phyloP scores from a whole-genome alignment of 2,888 invertebrate genomes.

The Plebejus argus region DNA sequence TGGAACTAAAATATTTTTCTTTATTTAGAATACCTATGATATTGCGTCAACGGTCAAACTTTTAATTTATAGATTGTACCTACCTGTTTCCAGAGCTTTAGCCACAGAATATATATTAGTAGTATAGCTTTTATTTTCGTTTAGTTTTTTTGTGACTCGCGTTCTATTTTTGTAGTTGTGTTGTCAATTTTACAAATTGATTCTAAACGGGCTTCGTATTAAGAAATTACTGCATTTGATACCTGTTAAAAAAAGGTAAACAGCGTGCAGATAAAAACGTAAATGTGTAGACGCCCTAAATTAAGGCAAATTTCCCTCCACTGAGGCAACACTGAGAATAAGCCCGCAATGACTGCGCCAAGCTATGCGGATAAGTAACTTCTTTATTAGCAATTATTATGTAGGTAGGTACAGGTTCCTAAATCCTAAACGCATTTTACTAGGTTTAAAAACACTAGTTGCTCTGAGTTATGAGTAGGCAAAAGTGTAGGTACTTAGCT shows the following conservation, averaged over 20 bases:
- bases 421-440: neutral
- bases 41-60: conserved; percentile 26
- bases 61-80: neutral
- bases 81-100: neutral
- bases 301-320: neutral
- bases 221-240: neutral
- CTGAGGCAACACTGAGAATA: conserved; percentile 51
- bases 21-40: neutral
- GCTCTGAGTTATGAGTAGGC: neutral
- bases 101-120: too few relatives aligned
- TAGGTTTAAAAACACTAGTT: neutral
- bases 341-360: conserved; percentile 57
- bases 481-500: neutral
- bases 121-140: neutral
- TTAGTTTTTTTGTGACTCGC: neutral
- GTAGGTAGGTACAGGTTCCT: neutral
- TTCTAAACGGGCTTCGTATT: neutral
- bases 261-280: neutral
- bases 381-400: conserved; percentile 17
- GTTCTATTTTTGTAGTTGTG: neutral
- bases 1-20: conserved; percentile 25
- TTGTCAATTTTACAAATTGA: neutral
- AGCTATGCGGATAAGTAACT: conserved; percentile 64
- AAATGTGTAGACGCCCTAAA: neutral
- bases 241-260: neutral